Base-by-base conservation (phyloP, 1,140 invertebrate species). In the Drosophila sp. region DNA sequence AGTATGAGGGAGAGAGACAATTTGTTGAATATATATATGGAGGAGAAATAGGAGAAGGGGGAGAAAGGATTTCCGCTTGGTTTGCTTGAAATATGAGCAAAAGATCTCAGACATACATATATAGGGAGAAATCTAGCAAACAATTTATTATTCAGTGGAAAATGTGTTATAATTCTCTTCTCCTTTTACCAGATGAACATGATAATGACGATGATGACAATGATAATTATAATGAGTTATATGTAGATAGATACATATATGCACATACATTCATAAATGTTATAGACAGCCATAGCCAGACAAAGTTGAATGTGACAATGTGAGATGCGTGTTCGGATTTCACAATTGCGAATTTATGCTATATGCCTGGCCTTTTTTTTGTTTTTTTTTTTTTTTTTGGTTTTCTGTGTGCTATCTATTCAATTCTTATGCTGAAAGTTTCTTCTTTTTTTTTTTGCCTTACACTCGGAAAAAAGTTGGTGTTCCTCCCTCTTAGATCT, bases 21-120 rank as follows among this genome's bases (percentile, higher is more conserved):
- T 57, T 56, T 38, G 71, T 72, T 75, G 61, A 64, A 66, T 82
- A 70, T 71, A 44, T 77, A 69, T 71, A 54, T 77, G 66, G 40
- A 27, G 10, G 8, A 8, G 44, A n/a, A 40, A 29, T 17, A 33
- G 32, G 23, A 27, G 62, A 60, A 66, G 56, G 62, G 60, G 78
- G 66, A 77, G 60, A 84, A 87, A 87, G 83, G 84, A 87, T 87
- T 87, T 87, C 83, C 83, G 83, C 83, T 87, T 84, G 76, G 83
- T 2, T 68, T 89, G 80, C 75, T 72, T 89, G 84, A 84, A 87
- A 87, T 87, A 87, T 80, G 83, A 87, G 83, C 76, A 80, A 50
- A 17, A 27, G 80, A 87, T 87, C 89, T 79, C 72, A 63, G 78
- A 77, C 76, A 82, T 61, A 80, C 72, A 63, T 75, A 77, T 73